Conservation (phyloP, 2,888 invertebrate genomes). For the Gastracanthus pulcherrimus region DNA sequence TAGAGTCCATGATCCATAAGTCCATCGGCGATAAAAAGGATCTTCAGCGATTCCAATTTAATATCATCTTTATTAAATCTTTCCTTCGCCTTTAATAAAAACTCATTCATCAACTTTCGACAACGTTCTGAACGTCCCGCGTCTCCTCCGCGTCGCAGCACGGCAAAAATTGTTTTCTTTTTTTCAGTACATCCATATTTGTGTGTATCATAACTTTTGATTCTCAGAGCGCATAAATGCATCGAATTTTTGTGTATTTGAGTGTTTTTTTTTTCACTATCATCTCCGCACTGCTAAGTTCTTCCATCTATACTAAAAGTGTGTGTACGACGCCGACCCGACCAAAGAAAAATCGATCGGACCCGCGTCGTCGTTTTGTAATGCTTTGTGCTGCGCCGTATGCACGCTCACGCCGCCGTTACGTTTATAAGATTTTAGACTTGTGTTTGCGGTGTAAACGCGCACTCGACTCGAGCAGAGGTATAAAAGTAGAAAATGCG, state of each 20-base stretch:
- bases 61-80: neutral
- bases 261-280: neutral
- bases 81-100: neutral
- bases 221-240: conserved; percentile 36
- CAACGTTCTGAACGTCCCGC: conserved; percentile 44
- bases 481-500: conserved; percentile 71
- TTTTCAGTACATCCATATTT: neutral
- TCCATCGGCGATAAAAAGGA: conserved; percentile 62
- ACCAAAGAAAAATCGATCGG: neutral
- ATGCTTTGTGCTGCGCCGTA: conserved; percentile 27
- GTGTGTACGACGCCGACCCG: neutral
- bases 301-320: conserved; percentile 36
- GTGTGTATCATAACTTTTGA: conserved; percentile 7
- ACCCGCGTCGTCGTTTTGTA: neutral
- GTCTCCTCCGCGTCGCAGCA: conserved; percentile 33
- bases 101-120: neutral
- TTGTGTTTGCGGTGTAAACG: neutral
- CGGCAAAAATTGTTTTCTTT: neutral
- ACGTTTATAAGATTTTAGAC: neutral
- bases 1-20: conserved; percentile 65
- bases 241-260: conserved; percentile 15
- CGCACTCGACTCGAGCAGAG: conserved; percentile 34
- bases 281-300: conserved; percentile 25
- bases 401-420: neutral
- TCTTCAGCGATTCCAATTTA: neutral